Percentiles rank a stretch among this genome's conserved stretches.
phyloP scores from a whole-genome alignment of 2,113 vertebrate species.

The Cygnus atratus region DNA sequence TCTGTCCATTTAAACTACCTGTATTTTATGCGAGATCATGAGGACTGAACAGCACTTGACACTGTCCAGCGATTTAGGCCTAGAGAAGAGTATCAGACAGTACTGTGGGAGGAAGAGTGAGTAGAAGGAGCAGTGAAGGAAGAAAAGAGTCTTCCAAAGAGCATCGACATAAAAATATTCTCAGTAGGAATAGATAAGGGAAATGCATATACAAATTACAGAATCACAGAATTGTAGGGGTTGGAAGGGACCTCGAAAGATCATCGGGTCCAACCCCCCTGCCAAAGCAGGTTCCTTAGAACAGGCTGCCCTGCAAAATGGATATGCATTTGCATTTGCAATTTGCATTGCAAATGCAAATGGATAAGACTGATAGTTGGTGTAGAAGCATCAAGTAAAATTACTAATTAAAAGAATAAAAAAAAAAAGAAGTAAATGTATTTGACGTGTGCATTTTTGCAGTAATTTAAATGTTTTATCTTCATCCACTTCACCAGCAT shows the following conservation, averaged over 20 bases:
- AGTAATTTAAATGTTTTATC: not conserved
- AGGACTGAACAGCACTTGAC: not conserved
- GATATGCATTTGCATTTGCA: too few species aligned
- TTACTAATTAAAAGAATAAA: not conserved
- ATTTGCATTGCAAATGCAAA: not conserved
- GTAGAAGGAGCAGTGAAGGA: not conserved
- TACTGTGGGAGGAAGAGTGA: not conserved
- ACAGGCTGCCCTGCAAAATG: too few species aligned
- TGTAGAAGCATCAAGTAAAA: not conserved
- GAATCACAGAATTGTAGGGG: too few species aligned
- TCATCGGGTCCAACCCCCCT: too few species aligned
- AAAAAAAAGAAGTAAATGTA: fast-evolving
- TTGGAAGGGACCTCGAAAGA: too few species aligned
- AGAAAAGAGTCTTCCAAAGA: not conserved
- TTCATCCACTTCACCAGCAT: not conserved
- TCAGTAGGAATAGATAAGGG: not conserved
- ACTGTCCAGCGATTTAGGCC: fast-evolving
- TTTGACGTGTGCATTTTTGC: not conserved
- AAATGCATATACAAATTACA: not conserved
- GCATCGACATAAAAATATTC: not conserved
- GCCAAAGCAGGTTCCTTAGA: too few species aligned
- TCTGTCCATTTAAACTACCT: not conserved
- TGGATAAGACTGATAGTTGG: not conserved
- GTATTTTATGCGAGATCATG: not conserved
- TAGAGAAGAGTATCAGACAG: not conserved